These are phyloP conservation scores for Ceratotherium simum DNA, from an alignment of 2,113 vertebrate species.

Conservation along the genomic window DNA sequence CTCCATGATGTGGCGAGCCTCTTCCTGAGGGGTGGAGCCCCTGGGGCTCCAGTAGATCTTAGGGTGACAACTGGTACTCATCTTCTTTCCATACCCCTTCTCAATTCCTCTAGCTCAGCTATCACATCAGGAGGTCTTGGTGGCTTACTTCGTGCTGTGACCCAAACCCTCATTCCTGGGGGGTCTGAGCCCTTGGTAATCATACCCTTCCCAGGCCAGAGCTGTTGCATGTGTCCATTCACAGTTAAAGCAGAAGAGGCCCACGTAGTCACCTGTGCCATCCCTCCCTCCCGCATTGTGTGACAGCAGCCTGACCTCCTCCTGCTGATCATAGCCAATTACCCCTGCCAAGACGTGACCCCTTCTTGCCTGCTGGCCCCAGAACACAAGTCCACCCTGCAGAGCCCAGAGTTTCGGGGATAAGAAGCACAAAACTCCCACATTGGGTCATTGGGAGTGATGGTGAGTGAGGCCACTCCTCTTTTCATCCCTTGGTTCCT, in stretches of 20 bases:
- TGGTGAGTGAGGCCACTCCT: not conserved
- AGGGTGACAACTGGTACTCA: too few relatives aligned
- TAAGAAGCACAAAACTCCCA: not conserved
- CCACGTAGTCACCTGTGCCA: not conserved
- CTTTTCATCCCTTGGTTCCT: not conserved
- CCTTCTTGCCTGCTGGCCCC: not conserved
- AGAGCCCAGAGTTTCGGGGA: not conserved
- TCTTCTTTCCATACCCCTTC: not conserved
- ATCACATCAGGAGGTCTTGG: not conserved
- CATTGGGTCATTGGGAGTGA: rapidly evolving
- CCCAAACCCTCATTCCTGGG: not conserved
- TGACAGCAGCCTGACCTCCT: not conserved
- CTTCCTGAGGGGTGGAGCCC: not conserved
- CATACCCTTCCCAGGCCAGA: not conserved
- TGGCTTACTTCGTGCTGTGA: not conserved
- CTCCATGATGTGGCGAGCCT: not conserved
- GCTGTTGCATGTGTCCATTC: not conserved
- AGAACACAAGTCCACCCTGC: rapidly evolving
- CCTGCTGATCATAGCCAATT: not conserved
- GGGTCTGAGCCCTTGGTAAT: not conserved
- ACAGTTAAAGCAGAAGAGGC: not conserved
- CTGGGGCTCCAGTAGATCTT: not conserved
- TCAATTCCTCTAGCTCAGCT: not conserved
- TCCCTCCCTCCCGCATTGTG: rapidly evolving
- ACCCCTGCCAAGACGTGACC: not conserved